A percentile compares a stretch with the other conserved stretches of the same genome.
Conservation (phyloP, 2,113 vertebrate species). For the Heterotis niloticus region DNA sequence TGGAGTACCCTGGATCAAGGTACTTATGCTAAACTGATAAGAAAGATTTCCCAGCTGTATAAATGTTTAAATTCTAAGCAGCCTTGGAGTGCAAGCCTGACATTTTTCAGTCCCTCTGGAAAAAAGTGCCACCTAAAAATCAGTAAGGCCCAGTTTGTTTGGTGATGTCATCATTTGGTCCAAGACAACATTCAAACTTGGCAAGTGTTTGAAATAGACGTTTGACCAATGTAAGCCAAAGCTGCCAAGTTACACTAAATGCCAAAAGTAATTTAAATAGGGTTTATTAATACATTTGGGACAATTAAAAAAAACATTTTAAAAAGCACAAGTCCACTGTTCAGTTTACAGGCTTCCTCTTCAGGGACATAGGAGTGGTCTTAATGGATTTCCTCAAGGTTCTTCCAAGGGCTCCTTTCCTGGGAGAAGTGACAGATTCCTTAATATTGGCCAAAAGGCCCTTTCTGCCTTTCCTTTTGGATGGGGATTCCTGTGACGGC, state of each 20-base stretch:
- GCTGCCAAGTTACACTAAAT: background rate
- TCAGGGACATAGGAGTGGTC: conserved; percentile 32
- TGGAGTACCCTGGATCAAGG: no score
- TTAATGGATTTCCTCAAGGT: conserved; percentile 45
- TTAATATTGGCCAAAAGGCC: conserved; percentile 75
- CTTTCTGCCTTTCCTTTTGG: conserved; percentile 56
- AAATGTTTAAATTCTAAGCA: no score
- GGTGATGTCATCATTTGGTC: background rate
- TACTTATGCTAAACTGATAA: no score
- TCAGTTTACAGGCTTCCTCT: conserved; percentile 32
- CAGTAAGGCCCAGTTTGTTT: background rate
- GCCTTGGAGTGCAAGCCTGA: background rate
- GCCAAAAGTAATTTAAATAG: background rate
- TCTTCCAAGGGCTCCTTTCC: conserved; percentile 45
- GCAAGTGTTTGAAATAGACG: no score
- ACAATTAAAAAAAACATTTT: background rate
- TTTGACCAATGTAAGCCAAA: no score
- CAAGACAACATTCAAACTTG: no score
- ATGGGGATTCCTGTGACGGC: conserved; percentile 44
- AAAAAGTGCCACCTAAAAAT: background rate
- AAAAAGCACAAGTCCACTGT: background rate
- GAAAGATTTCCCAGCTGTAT: no score
- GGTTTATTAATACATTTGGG: conserved; percentile 9
- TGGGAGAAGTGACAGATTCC: conserved; percentile 63
- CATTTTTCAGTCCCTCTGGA: background rate